Percentiles rank a stretch among this genome's conserved stretches.
phyloP scores from a whole-genome alignment of 2,888 invertebrate species.

The Sesamia inferens region DNA sequence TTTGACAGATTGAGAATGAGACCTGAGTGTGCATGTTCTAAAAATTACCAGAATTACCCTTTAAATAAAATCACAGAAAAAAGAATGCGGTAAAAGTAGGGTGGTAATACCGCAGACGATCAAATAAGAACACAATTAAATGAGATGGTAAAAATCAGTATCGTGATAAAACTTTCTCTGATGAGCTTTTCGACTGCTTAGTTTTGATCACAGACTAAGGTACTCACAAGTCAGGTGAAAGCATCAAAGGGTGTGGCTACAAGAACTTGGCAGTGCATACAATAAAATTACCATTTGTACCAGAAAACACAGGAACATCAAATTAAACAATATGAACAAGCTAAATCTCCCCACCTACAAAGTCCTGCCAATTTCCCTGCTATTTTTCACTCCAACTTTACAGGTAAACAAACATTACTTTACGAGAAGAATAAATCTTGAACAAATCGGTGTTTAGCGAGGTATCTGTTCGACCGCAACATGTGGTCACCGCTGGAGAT shows the following conservation, averaged over 20 bases:
- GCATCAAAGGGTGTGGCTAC: conserved; percentile 15
- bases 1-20: no score
- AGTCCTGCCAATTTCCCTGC: conserved; percentile 28
- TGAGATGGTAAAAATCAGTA: neutral
- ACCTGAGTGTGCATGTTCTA: no score
- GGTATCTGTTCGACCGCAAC: conserved; percentile 48
- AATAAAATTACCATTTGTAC: conserved; percentile 34
- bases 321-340: conserved; percentile 35
- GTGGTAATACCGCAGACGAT: no score
- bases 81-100: no score
- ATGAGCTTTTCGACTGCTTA: neutral
- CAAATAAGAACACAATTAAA: neutral
- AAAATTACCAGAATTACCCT: no score
- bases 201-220: neutral
- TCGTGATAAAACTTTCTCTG: neutral
- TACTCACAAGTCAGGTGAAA: conserved; percentile 9
- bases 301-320: conserved; percentile 10
- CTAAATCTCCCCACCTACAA: conserved; percentile 7
- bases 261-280: conserved; percentile 36
- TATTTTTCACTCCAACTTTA: conserved; percentile 47
- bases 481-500: conserved; percentile 64
- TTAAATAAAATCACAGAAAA: no score
- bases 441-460: conserved; percentile 56
- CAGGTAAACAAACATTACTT: conserved; percentile 44
- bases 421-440: conserved; percentile 52